These are phyloP conservation scores for Plecturocebus donacophilus DNA, from an alignment of 2,113 vertebrate species.

Conservation along the genomic window DNA sequence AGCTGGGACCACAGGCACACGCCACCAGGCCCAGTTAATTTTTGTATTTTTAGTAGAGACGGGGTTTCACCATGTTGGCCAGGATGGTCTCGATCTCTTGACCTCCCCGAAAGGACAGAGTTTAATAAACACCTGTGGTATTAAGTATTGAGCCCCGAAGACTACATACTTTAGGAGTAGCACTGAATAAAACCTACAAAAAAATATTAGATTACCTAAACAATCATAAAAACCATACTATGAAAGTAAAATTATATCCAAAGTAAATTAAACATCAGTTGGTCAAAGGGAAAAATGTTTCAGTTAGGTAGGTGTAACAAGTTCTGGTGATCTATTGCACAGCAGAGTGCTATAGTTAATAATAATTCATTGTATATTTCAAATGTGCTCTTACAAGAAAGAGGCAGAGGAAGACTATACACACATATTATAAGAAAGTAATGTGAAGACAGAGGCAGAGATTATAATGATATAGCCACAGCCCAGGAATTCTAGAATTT, in stretches of 20 bases:
- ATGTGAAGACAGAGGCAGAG: background rate
- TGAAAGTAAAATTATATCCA: background rate
- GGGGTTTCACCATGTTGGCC: too few relatives aligned
- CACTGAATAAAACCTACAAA: background rate
- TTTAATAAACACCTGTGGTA: background rate
- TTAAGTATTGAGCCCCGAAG: background rate
- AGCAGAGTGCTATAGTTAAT: background rate
- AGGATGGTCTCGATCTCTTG: too few relatives aligned
- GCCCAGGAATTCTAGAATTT: background rate
- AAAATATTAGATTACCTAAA: background rate
- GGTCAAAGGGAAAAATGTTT: background rate
- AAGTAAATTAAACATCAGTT: background rate
- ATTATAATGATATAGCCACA: background rate
- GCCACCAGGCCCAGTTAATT: too few relatives aligned
- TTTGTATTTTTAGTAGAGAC: too few relatives aligned
- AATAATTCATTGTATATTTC: background rate
- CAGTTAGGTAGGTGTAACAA: background rate
- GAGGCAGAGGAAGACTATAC: background rate
- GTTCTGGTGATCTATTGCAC: background rate
- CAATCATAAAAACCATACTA: background rate
- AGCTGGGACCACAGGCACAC: too few relatives aligned
- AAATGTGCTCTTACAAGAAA: background rate
- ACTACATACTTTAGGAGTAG: background rate
- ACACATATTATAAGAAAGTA: background rate
- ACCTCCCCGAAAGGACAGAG: background rate